Evolutionary conservation across 2,888 invertebrate species (phyloP), one percentile per base, ranked within the genome.

Genomic region (Falcaria lacertinaria): DNA sequence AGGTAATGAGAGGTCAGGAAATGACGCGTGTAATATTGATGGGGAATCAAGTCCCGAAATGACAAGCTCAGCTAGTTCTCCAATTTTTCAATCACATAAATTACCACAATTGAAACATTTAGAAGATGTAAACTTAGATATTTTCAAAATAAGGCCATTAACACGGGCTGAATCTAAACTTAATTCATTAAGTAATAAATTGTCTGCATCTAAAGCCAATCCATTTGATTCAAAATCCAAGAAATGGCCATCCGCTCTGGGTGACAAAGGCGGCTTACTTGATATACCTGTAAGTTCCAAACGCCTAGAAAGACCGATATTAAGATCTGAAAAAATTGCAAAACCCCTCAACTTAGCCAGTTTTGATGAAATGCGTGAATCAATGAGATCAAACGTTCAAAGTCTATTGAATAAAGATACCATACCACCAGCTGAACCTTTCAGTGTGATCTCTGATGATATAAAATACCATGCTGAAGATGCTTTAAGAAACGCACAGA

Each of bases 221-320:
- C n/a, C n/a, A n/a, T n/a, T 80, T 13, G 55, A 65, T 15, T 44
- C 77, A 1, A 74, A 70, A 47, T 69, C 77, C 39, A 41, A 76
- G 8, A 70, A 68, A 39, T 43, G 70, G 3, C 64, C 70, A 43
- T 70, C 78, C 15, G 48, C 59, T n/a, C 45, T 71, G 14, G 52
- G 61, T 6, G 64, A 64, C 38, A 60, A 57, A 15, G 54, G 57
- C 28, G 57, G 60, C 34, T 44, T 68, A 13, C 43, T 72, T 25
- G 71, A 66, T 13, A 63, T 69, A 37, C 56, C 53, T 35, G 50
- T 73, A 37, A 62, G 62, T 2, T 55, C 58, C 1, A 53, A 60
- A 33, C 45, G 41, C 25, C 57, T 57, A 43, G 3, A 42, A 13
- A 57, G 47, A 25, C 42, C 53, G 14, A 42, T 40, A 32, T 33